Base-by-base conservation (phyloP, 2,113 vertebrate species). In the Ailuropoda melanoleuca region DNA sequence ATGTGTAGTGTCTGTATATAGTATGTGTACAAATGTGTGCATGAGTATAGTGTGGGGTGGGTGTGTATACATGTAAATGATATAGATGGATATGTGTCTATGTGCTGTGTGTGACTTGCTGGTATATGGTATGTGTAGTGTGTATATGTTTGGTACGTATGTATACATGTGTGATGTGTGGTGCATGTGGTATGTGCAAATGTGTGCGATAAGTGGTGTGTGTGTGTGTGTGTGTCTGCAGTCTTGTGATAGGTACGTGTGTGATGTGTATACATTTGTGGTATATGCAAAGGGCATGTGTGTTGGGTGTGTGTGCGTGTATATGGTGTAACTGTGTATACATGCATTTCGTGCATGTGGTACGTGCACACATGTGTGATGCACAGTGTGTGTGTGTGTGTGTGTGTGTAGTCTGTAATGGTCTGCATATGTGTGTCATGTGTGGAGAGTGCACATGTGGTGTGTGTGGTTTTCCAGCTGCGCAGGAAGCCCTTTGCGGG, bases 351-450 rank as follows among this genome's bases (percentile, higher is more conserved):
- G 19, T 48, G 3, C 6, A 4, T 24, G 19, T 29, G 11, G 8
- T n/a, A 1, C 17, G 34, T 5, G 9, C 21, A 58, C 18, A 39
- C 6, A 0, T 6, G 0, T 11, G 29, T 66, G 48, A 18, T 58
- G 1, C 70, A 8, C 43, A 64, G 9, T 23, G 0, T 66, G 17
- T 50, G 23, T 29, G 6, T 18, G 31, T 58, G 23, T 11, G 31
- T 53, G 18, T 58, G 66, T 53, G 48, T 58, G 66, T 53, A 39
- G 4, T 55, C 9, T 81, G 37, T 24, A 19, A 9, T 77, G 48
- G 58, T 31, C 13, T 23, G 26, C 62, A 24, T 7, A 3, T n/a
- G 48, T 8, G 4, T 58, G 83, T 26, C 1, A 8, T n/a, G 5
- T 53, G 53, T n/a, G 15, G 78, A 24, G 15, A 37, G 46, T 37